Conservation (phyloP, 2,888 invertebrate species). For the Dioctria linearis region DNA sequence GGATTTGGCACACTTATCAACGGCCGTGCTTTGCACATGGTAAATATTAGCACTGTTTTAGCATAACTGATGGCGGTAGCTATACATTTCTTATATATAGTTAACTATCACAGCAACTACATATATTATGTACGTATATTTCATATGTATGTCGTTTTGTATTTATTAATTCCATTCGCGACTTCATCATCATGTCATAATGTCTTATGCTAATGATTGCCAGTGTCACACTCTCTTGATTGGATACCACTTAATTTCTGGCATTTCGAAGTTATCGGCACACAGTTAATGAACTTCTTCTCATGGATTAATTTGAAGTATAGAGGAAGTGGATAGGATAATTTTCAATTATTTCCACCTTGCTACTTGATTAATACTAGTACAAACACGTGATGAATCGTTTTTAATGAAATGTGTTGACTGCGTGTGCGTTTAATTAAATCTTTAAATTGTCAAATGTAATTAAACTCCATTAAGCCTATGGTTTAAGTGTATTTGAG, state of each 20-base stretch:
- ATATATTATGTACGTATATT: neutral
- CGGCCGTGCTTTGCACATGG: constrained; percentile 22
- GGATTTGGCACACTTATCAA: constrained; percentile 37
- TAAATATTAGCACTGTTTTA: constrained; percentile 29
- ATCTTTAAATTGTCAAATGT: too few species aligned
- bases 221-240: constrained; percentile 23
- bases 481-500: too few species aligned
- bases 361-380: neutral
- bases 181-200: constrained; percentile 26
- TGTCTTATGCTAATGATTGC: constrained; percentile 27
- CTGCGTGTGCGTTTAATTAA: too few species aligned
- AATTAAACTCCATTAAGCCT: too few species aligned
- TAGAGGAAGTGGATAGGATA: constrained; percentile 6
- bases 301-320: neutral
- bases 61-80: constrained; percentile 21
- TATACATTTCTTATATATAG: neutral
- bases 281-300: neutral
- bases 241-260: neutral
- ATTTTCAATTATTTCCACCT: constrained; percentile 10
- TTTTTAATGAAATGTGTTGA: too few species aligned
- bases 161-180: constrained; percentile 32
- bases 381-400: too few species aligned
- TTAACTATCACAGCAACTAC: neutral
- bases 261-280: neutral
- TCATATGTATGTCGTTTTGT: neutral